A percentile compares a stretch with the other conserved stretches of the same genome.
These are phyloP conservation scores for Zoanthus gigantus DNA, from an alignment of 92 coral and sea anemone genomes.

Conservation along the genomic window DNA sequence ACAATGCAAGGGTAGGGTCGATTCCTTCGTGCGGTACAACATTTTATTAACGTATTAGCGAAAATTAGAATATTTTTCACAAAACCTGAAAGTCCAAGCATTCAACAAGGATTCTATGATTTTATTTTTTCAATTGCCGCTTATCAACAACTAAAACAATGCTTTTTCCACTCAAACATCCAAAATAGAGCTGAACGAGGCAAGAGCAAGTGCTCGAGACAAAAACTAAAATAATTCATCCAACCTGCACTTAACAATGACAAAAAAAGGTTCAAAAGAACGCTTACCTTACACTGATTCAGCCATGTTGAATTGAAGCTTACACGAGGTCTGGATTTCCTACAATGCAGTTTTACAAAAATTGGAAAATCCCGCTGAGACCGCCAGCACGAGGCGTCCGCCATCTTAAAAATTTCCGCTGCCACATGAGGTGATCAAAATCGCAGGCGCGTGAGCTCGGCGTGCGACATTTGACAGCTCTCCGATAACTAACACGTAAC, in stretches of 20 bases:
- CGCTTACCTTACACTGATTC: slow-evolving; percentile 44
- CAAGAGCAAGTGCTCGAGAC: slow-evolving; percentile 1
- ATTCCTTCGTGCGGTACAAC: slow-evolving; percentile 29
- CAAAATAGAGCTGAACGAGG: slow-evolving; percentile 18
- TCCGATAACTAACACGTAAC: too few species aligned
- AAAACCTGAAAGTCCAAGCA: slow-evolving; percentile 22
- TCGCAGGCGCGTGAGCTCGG: slow-evolving; percentile 16
- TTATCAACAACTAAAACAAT: not conserved
- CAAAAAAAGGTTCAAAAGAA: slow-evolving; percentile 46
- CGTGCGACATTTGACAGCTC: too few species aligned
- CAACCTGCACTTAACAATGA: slow-evolving; percentile 29
- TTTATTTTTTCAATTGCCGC: slow-evolving; percentile 15
- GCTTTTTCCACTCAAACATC: slow-evolving; percentile 23
- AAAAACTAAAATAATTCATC: slow-evolving; percentile 25
- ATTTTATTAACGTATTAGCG: slow-evolving; percentile 33
- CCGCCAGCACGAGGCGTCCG: slow-evolving; percentile 12
- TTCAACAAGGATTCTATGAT: slow-evolving; percentile 48
- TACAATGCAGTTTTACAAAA: slow-evolving; percentile 44
- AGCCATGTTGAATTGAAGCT: slow-evolving; percentile 30
- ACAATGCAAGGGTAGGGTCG: not conserved
- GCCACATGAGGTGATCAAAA: slow-evolving; percentile 18
- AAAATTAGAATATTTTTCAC: not conserved
- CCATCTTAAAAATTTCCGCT: slow-evolving; percentile 19
- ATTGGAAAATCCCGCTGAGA: slow-evolving; percentile 29
- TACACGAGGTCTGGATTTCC: slow-evolving; percentile 44